A percentile compares a stretch with the other conserved stretches of the same genome.
Evolutionary conservation across 2,113 vertebrate species (phyloP).

Genomic region (Strigops habroptila): DNA sequence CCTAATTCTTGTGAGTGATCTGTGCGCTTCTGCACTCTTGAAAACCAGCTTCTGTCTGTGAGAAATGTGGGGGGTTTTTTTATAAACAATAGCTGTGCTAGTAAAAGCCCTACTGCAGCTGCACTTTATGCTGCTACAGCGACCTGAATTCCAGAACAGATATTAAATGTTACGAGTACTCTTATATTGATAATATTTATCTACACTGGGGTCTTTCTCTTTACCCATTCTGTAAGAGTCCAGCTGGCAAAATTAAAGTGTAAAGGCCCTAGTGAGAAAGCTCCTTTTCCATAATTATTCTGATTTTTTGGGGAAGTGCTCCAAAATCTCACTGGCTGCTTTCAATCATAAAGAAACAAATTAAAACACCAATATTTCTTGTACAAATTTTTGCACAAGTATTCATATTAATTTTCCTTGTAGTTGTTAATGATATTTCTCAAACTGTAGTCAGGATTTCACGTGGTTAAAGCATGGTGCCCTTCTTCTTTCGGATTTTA

Average conservation of each 20-base stretch:
- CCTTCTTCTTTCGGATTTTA: neutral
- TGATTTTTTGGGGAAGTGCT: neutral
- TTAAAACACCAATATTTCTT: neutral
- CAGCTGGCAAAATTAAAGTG: neutral
- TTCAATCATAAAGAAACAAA: neutral
- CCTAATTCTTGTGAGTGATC: neutral
- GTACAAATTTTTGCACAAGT: neutral
- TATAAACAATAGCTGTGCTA: neutral
- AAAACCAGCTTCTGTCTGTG: neutral
- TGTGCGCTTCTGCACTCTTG: neutral
- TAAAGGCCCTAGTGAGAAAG: neutral
- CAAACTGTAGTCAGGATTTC: neutral
- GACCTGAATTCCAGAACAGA: neutral
- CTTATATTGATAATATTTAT: neutral
- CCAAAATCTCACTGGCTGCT: neutral
- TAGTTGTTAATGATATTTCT: neutral
- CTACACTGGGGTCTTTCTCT: neutral
- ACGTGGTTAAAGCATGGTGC: neutral
- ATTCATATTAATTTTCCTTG: neutral
- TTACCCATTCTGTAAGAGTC: neutral
- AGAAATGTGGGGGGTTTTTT: neutral
- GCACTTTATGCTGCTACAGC: neutral
- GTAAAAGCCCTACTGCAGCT: neutral
- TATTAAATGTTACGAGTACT: neutral
- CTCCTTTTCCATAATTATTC: neutral